A percentile compares a stretch with the other conserved stretches of the same genome.
Conservation (phyloP, 2,797 vertebrate species). For the Bufotes viridis region DNA sequence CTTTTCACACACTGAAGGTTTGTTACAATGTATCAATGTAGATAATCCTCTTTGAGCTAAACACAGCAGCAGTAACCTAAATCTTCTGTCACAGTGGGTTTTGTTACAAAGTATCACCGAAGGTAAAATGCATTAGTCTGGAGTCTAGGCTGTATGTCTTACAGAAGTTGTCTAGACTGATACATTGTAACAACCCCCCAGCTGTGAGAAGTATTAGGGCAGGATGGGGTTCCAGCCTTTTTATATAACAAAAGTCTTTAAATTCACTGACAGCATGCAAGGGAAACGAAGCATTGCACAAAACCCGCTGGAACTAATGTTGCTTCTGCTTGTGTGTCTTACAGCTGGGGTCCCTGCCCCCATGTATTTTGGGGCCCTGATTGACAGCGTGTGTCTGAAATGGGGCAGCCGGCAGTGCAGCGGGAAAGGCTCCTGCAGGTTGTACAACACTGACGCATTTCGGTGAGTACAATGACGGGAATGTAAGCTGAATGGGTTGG, state of each 20-base stretch:
- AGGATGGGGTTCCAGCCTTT: neutral
- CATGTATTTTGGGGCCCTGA: conserved; percentile 90
- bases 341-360: conserved; percentile 95
- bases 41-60: too few species aligned
- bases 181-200: neutral
- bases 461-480: conserved; percentile 74
- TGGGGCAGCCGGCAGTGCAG: conserved; percentile 89
- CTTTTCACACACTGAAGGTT: too few species aligned
- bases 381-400: conserved; percentile 91
- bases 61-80: too few species aligned
- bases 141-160: too few species aligned
- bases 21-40: too few species aligned
- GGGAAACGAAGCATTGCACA: too few species aligned
- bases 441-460: conserved; percentile 87
- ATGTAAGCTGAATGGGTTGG: too few species aligned
- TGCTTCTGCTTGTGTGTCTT: conserved; percentile 21
- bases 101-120: neutral
- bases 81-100: neutral
- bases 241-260: too few species aligned
- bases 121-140: neutral
- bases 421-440: conserved; percentile 85
- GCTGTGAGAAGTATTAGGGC: too few species aligned
- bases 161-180: too few species aligned
- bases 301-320: too few species aligned
- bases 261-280: too few species aligned